Percentiles rank a stretch among this genome's conserved stretches.
These are phyloP conservation scores for Calosoma granatense DNA, from an alignment of 1,140 invertebrate genomes.

Conservation along the genomic window DNA sequence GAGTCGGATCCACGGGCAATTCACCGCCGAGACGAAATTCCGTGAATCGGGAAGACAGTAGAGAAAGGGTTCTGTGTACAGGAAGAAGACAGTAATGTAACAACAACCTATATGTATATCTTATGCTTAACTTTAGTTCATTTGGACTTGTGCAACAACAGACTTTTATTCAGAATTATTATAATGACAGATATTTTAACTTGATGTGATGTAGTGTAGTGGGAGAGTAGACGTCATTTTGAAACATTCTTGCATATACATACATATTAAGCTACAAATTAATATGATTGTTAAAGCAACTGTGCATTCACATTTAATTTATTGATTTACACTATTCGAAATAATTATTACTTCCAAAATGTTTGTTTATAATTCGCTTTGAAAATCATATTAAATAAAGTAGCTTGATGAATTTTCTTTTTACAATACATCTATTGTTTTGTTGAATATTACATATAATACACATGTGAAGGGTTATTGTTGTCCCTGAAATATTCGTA, in stretches of 20 bases:
- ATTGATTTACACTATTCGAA: too few relatives aligned
- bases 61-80: constrained; percentile 43
- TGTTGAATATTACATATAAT: too few relatives aligned
- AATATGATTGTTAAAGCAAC: too few relatives aligned
- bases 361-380: too few relatives aligned
- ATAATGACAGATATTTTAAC: background rate
- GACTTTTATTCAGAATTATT: too few relatives aligned
- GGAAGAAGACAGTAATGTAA: constrained; percentile 28
- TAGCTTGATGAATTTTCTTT: too few relatives aligned
- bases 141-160: background rate
- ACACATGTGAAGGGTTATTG: too few relatives aligned
- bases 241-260: background rate
- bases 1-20: constrained; percentile 47
- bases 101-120: background rate
- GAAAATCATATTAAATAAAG: too few relatives aligned
- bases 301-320: too few relatives aligned
- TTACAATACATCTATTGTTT: too few relatives aligned
- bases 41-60: constrained; percentile 56
- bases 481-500: background rate
- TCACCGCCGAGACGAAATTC: constrained; percentile 50
- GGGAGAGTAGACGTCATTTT: background rate
- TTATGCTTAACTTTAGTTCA: background rate
- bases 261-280: background rate
- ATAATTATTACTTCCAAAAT: too few relatives aligned
- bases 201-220: background rate